phyloP scores from a whole-genome alignment of 2,113 vertebrate genomes.

The Daboia siamensis region DNA sequence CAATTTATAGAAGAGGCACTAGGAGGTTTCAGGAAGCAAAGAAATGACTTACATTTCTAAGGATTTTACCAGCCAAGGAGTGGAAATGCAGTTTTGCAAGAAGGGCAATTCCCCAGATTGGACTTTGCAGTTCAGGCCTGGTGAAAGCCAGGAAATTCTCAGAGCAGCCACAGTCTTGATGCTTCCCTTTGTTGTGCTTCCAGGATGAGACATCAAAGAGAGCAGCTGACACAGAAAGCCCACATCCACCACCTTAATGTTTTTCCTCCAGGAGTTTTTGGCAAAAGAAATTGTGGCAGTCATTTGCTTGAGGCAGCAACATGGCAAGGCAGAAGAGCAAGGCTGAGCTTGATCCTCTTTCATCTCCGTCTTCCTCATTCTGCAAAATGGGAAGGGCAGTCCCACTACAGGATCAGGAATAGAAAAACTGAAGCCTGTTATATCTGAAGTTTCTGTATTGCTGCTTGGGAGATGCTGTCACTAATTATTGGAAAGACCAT shows the following conservation, averaged over 20 bases:
- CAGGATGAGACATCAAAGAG: background rate
- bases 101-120: constrained; percentile 50
- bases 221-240: background rate
- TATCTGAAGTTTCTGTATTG: background rate
- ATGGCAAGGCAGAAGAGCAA: background rate
- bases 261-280: background rate
- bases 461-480: background rate
- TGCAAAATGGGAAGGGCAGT: background rate
- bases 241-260: background rate
- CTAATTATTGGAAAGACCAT: background rate
- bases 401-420: background rate
- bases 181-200: background rate
- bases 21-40: constrained; percentile 73
- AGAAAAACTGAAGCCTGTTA: background rate
- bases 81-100: constrained; percentile 77
- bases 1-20: constrained; percentile 74
- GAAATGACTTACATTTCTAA: constrained; percentile 61
- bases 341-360: background rate
- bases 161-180: background rate
- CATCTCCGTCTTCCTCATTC: background rate
- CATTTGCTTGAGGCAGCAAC: background rate
- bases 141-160: background rate
- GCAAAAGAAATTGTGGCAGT: background rate
- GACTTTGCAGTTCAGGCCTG: background rate
- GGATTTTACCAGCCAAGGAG: constrained; percentile 73